Evolutionary conservation across 1,140 invertebrate genomes (phyloP).

Genomic region (Fopius arisanus): DNA sequence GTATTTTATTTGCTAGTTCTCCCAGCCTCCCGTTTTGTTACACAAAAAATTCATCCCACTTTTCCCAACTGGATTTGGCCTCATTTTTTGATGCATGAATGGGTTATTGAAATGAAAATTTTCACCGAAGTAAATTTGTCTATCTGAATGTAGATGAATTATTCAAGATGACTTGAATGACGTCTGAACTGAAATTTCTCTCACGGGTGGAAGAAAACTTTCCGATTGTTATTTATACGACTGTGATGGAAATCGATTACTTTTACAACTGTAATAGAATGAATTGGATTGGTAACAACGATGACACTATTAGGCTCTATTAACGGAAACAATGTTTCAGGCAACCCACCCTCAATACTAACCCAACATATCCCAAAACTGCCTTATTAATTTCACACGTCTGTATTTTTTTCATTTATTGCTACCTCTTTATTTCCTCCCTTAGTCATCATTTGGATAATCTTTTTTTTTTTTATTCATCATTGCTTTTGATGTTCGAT

Average conservation of each 20-base stretch:
- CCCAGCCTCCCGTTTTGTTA: background rate
- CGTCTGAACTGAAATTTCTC: background rate
- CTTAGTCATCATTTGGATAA: slow-evolving; percentile 25
- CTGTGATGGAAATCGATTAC: background rate
- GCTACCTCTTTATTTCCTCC: background rate
- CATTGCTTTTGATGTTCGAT: slow-evolving; percentile 48
- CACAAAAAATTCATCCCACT: slow-evolving; percentile 17
- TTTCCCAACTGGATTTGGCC: slow-evolving; percentile 11
- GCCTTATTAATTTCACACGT: background rate
- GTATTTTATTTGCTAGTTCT: slow-evolving; percentile 19
- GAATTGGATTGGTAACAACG: background rate
- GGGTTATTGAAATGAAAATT: slow-evolving; percentile 29
- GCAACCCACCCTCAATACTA: slow-evolving; percentile 37
- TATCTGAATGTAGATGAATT: slow-evolving; percentile 25
- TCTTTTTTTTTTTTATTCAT: slow-evolving; percentile 34
- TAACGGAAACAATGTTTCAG: slow-evolving; percentile 38
- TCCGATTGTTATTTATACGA: background rate
- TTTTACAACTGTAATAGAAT: background rate
- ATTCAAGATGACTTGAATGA: background rate
- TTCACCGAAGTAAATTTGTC: slow-evolving; percentile 13
- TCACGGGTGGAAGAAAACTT: background rate
- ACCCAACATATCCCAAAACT: slow-evolving; percentile 32
- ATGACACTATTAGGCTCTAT: background rate
- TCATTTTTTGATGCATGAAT: slow-evolving; percentile 32
- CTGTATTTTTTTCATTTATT: slow-evolving; percentile 25